Percentiles rank a stretch among this genome's conserved stretches.
phyloP scores from a whole-genome alignment of 2,113 vertebrate species.

The Trematocara stigmaticum region DNA sequence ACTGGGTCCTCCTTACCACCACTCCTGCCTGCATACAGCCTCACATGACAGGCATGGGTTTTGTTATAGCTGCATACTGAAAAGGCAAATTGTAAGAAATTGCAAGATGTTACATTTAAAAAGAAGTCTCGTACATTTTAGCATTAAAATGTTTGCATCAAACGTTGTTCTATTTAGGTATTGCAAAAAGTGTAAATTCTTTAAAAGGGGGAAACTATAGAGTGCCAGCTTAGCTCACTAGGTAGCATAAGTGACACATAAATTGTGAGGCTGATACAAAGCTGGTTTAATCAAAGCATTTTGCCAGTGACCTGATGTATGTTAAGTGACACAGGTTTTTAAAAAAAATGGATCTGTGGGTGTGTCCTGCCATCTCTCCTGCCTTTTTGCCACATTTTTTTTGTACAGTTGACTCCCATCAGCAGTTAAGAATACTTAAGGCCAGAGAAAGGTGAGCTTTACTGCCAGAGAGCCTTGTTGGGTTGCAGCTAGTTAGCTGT shows the following conservation, averaged over 20 bases:
- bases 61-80: background rate
- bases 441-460: background rate
- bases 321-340: background rate
- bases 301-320: background rate
- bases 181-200: background rate
- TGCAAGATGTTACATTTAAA: background rate
- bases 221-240: background rate
- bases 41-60: background rate
- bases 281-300: background rate
- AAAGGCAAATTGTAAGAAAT: background rate
- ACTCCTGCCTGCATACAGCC: background rate
- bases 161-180: background rate
- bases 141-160: background rate
- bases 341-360: background rate
- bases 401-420: background rate
- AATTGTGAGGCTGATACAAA: background rate
- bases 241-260: background rate
- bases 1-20: background rate
- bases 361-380: background rate
- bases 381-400: background rate
- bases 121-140: background rate
- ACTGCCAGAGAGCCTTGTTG: background rate
- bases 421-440: background rate
- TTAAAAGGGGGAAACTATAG: background rate
- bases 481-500: background rate